Conservation (phyloP, 2,888 invertebrate species). For the Tinea semifulvella region DNA sequence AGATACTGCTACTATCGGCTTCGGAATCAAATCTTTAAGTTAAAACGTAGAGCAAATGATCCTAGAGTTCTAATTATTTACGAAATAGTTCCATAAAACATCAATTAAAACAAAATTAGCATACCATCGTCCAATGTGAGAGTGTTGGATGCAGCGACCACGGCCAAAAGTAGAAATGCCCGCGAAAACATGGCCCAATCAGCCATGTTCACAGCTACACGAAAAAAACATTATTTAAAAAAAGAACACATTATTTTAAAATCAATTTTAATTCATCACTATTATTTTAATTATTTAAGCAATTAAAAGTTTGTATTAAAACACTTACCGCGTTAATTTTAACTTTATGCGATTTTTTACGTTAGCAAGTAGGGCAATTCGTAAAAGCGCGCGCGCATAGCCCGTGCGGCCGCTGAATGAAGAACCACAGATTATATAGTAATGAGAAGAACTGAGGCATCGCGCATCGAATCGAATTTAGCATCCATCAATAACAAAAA, state of each 20-base stretch:
- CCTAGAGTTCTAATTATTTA: neutral
- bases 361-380: neutral
- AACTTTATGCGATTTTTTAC: conserved; percentile 1
- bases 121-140: conserved; percentile 63
- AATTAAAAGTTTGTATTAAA: no score
- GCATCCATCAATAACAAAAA: no score
- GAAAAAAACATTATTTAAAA: neutral
- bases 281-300: no score
- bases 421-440: no score
- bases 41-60: no score
- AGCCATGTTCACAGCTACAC: conserved; percentile 23
- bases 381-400: neutral
- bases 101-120: conserved; percentile 18
- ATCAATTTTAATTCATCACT: neutral
- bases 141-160: conserved; percentile 34
- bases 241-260: neutral
- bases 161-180: conserved; percentile 33
- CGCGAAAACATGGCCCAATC: conserved; percentile 35
- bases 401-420: conserved; percentile 1
- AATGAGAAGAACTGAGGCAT: no score
- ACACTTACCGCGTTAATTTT: neutral
- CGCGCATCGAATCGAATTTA: no score
- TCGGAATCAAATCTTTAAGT: no score
- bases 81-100: neutral
- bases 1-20: no score